phyloP scores from a whole-genome alignment of 2,797 vertebrate species.

The Perodicticus potto region DNA sequence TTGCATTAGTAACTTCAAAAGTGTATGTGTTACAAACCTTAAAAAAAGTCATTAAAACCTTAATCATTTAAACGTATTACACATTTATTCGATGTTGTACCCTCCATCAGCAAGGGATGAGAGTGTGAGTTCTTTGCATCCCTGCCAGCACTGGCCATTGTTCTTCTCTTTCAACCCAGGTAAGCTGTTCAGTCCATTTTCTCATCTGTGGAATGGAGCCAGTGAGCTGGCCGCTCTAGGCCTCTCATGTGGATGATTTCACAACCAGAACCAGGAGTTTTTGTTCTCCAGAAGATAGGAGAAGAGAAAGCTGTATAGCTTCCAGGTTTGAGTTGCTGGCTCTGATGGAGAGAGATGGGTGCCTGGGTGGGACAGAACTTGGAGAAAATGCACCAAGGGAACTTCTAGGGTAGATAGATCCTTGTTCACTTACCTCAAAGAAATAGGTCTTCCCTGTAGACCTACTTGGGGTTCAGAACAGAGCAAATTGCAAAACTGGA shows the following conservation, averaged over 20 bases:
- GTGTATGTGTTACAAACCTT: not conserved
- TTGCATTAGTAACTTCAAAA: slow-evolving; percentile 25
- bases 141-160: not conserved
- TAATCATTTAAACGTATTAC: slow-evolving; percentile 25
- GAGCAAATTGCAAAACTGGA: not conserved
- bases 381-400: not conserved
- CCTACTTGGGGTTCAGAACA: not conserved
- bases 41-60: slow-evolving; percentile 29
- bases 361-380: not conserved
- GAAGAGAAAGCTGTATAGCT: not conserved
- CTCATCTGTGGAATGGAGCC: not conserved
- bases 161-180: not conserved
- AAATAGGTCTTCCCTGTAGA: not conserved
- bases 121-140: not conserved
- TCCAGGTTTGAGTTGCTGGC: not conserved
- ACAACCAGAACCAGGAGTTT: not conserved
- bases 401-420: not conserved
- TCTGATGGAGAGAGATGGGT: not conserved
- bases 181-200: not conserved
- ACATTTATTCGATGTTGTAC: not conserved
- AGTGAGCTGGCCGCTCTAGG: not conserved
- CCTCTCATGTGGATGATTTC: not conserved
- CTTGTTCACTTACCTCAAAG: not conserved
- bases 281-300: not conserved
- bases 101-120: not conserved